phyloP scores from a whole-genome alignment of 1,140 invertebrate genomes.

The Trichogramma pretiosum region DNA sequence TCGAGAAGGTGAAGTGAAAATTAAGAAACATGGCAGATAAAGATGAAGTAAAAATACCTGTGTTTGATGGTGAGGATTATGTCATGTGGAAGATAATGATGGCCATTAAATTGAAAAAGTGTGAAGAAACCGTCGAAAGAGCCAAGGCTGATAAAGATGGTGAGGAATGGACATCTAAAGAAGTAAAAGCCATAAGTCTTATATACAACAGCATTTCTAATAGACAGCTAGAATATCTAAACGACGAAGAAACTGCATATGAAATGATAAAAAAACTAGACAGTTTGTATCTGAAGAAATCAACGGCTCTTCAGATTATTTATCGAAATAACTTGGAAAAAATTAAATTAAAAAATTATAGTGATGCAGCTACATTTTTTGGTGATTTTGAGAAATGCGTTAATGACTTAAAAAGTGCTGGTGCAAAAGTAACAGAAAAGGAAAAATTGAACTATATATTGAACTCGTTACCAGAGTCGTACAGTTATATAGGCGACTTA shows the following conservation, averaged over 20 bases:
- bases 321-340: slow-evolving; percentile 6
- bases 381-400: slow-evolving; percentile 28
- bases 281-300: slow-evolving; percentile 4
- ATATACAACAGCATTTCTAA: slow-evolving; percentile 9
- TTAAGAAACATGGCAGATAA: no score
- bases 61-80: no score
- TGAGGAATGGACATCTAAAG: no score
- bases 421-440: slow-evolving; percentile 25
- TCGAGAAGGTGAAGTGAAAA: not conserved
- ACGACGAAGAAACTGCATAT: slow-evolving; percentile 3
- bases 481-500: no score
- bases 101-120: no score
- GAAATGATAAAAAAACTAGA: slow-evolving; percentile 14
- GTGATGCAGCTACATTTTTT: slow-evolving; percentile 5
- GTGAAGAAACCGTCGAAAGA: no score
- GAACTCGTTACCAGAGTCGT: slow-evolving; percentile 20
- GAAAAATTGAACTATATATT: slow-evolving; percentile 34
- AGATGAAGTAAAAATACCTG: no score
- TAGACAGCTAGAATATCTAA: slow-evolving; percentile 9
- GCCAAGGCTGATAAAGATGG: no score
- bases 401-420: slow-evolving; percentile 29
- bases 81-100: no score
- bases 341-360: slow-evolving; percentile 11
- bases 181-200: slow-evolving; percentile 5
- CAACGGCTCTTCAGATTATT: slow-evolving; percentile 9